A percentile compares a stretch with the other conserved stretches of the same genome.
Conservation (phyloP, 1,140 invertebrate genomes). For the Aphelenchoides fujianensis region DNA sequence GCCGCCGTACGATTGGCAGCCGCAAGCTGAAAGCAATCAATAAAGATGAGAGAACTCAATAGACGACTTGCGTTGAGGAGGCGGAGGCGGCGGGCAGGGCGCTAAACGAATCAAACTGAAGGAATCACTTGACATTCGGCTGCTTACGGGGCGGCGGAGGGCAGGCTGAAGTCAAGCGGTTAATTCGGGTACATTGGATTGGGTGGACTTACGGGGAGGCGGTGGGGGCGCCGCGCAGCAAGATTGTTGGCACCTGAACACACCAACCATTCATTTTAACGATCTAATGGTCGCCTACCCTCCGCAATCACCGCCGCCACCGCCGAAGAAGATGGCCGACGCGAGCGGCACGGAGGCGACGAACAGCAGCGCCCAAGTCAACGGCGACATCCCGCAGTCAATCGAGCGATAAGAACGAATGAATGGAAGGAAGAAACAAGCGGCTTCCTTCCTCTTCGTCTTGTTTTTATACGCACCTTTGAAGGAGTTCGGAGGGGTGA, state of each 20-base stretch:
- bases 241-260: background rate
- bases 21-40: background rate
- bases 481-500: no score
- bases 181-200: background rate
- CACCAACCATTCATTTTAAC: background rate
- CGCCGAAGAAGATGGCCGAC: background rate
- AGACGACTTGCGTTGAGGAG: background rate
- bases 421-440: no score
- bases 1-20: background rate
- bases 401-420: no score
- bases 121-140: background rate
- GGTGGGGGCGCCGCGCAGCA: background rate
- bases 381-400: background rate
- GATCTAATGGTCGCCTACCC: background rate
- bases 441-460: no score
- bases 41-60: background rate
- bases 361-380: background rate
- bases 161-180: background rate
- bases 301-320: background rate
- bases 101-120: no score
- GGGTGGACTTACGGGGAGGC: background rate
- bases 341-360: background rate
- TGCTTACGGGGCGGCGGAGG: background rate
- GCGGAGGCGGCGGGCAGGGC: background rate
- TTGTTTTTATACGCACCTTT: no score